Evolutionary conservation across 1,140 invertebrate genomes (phyloP).

Genomic region (Zaprionus camerounensis): DNA sequence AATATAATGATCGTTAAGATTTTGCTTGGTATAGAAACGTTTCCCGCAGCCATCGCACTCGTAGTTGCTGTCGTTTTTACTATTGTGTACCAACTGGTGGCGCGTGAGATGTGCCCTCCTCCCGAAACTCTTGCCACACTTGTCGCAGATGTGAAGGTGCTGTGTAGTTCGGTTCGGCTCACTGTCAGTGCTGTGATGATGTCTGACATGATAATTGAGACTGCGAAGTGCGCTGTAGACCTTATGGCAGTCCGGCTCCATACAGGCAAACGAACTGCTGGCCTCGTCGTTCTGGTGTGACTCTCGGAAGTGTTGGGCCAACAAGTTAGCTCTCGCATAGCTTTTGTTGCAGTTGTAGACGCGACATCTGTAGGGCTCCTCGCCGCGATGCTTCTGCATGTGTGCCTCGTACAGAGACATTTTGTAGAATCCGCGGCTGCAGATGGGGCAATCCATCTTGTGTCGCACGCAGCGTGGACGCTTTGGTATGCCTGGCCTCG

Average conservation of each 20-base stretch:
- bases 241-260: slow-evolving; percentile 46
- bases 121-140: slow-evolving; percentile 60
- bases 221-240: slow-evolving; percentile 61
- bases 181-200: slow-evolving; percentile 28
- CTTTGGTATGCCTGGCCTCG: neutral
- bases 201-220: slow-evolving; percentile 60
- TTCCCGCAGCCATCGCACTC: slow-evolving; percentile 40
- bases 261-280: slow-evolving; percentile 36
- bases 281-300: slow-evolving; percentile 34
- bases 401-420: slow-evolving; percentile 59
- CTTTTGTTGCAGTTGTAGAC: slow-evolving; percentile 41
- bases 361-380: slow-evolving; percentile 58
- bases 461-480: slow-evolving; percentile 38
- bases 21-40: slow-evolving; percentile 65
- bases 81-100: slow-evolving; percentile 53
- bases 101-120: slow-evolving; percentile 54
- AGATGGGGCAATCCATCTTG: slow-evolving; percentile 55
- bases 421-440: slow-evolving; percentile 66
- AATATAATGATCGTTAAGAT: slow-evolving; percentile 55
- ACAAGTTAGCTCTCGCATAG: slow-evolving; percentile 49
- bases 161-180: neutral
- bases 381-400: slow-evolving; percentile 59
- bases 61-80: slow-evolving; percentile 27
- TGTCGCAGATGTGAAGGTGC: slow-evolving; percentile 48
- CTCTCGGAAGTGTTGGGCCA: slow-evolving; percentile 46